Evolutionary conservation across 2,888 invertebrate species (phyloP).

Genomic region (Diachrysia chrysitis): DNA sequence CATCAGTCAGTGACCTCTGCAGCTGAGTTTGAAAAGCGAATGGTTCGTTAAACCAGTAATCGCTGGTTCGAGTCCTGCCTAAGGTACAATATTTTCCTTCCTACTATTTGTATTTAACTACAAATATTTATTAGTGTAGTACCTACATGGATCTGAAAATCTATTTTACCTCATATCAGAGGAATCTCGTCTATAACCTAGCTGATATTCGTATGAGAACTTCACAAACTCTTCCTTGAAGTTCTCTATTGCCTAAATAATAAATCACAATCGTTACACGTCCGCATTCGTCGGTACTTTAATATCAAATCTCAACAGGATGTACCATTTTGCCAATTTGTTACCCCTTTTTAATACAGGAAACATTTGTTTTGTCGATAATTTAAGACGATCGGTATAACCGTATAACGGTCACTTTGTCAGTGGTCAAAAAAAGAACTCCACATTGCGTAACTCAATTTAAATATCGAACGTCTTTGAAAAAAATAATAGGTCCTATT

Average conservation of each 20-base stretch:
- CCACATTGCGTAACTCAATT: neutral
- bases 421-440: slow-evolving; percentile 9
- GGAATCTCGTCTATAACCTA: slow-evolving; percentile 6
- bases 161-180: neutral
- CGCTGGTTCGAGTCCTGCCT: too few species aligned
- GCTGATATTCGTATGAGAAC: slow-evolving; percentile 17
- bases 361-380: slow-evolving; percentile 72
- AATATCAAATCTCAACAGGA: slow-evolving; percentile 74
- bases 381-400: slow-evolving; percentile 59
- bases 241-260: slow-evolving; percentile 17
- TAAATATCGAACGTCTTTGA: neutral
- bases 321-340: slow-evolving; percentile 81
- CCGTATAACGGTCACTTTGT: slow-evolving; percentile 26
- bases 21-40: too few species aligned
- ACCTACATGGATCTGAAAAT: too few species aligned
- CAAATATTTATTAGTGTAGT: too few species aligned
- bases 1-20: too few species aligned
- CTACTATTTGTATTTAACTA: too few species aligned
- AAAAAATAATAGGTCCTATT: neutral
- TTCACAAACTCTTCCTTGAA: neutral
- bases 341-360: slow-evolving; percentile 80
- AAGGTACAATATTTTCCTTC: too few species aligned
- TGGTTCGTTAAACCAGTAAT: too few species aligned
- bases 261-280: slow-evolving; percentile 36
- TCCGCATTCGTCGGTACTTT: slow-evolving; percentile 45